These are phyloP conservation scores for Psilanteris sp. DNA, from an alignment of 1,140 invertebrate species.

Conservation along the genomic window DNA sequence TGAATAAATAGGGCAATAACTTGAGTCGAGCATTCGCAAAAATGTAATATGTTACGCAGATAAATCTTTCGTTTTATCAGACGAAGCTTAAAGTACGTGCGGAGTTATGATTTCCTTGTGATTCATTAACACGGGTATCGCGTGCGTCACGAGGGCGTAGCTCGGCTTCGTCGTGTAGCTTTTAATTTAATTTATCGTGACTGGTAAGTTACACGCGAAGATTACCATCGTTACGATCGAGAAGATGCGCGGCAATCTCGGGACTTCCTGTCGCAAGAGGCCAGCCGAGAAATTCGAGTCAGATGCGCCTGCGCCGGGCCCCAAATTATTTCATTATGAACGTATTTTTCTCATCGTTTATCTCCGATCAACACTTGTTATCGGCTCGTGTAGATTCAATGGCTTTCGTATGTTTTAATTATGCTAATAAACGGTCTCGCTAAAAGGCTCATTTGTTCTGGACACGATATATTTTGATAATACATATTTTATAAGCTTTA, in stretches of 20 bases:
- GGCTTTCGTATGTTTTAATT: slow-evolving; percentile 50
- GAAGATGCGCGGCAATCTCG: slow-evolving; percentile 13
- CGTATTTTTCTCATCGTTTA: slow-evolving; percentile 25
- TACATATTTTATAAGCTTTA: too few relatives aligned
- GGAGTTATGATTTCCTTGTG: slow-evolving; percentile 67
- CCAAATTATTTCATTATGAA: slow-evolving; percentile 47
- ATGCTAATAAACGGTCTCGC: slow-evolving; percentile 31
- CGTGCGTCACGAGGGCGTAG: slow-evolving; percentile 65
- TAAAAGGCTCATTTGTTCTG: slow-evolving; percentile 52
- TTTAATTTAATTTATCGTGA: slow-evolving; percentile 70
- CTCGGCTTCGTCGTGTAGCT: slow-evolving; percentile 56
- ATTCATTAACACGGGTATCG: slow-evolving; percentile 62
- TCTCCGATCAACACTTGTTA: slow-evolving; percentile 44
- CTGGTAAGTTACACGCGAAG: slow-evolving; percentile 64
- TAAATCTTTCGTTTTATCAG: not conserved
- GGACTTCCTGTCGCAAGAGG: slow-evolving; percentile 19
- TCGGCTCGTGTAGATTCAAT: slow-evolving; percentile 44
- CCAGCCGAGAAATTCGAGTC: slow-evolving; percentile 33
- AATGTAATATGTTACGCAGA: not conserved
- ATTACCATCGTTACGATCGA: slow-evolving; percentile 58
- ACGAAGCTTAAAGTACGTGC: slow-evolving; percentile 40
- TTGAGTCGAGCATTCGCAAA: not conserved
- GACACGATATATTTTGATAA: slow-evolving; percentile 34
- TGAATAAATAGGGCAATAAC: too few relatives aligned
- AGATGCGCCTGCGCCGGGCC: slow-evolving; percentile 6